Evolutionary conservation across 2,888 invertebrate species (phyloP).

Genomic region (Merodon equestris): DNA sequence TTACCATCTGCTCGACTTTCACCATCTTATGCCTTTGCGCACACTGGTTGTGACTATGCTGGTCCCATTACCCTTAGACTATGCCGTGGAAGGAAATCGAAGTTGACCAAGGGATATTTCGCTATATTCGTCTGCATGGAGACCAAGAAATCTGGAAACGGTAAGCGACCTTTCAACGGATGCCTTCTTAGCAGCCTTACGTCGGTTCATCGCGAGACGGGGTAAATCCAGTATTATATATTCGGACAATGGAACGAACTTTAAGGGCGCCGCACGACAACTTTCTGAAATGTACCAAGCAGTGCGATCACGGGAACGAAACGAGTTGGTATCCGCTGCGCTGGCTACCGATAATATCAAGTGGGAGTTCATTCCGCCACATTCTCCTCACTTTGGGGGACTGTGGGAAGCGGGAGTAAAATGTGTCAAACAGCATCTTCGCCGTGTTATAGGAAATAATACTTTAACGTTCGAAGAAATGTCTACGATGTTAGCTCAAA

Average conservation of each 20-base stretch:
- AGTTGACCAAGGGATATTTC: conserved; percentile 38
- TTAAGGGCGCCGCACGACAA: conserved; percentile 46
- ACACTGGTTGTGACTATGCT: conserved; percentile 40
- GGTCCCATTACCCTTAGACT: conserved; percentile 41
- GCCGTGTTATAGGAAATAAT: neutral
- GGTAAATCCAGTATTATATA: conserved; percentile 44
- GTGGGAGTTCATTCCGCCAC: conserved; percentile 61
- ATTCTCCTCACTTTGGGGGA: conserved; percentile 53
- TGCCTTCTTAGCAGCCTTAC: conserved; percentile 51
- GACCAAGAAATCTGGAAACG: conserved; percentile 42
- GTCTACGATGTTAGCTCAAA: conserved; percentile 44
- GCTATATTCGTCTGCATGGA: conserved; percentile 48
- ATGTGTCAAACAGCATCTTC: conserved; percentile 56
- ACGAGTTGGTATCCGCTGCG: conserved; percentile 27
- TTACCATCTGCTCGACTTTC: conserved; percentile 27
- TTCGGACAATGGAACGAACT: conserved; percentile 61
- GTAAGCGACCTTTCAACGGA: conserved; percentile 43
- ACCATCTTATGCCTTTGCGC: conserved; percentile 26
- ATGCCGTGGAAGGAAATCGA: conserved; percentile 27
- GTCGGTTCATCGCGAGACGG: conserved; percentile 42
- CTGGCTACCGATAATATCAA: conserved; percentile 41
- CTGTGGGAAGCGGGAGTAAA: conserved; percentile 59
- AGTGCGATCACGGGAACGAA: conserved; percentile 28
- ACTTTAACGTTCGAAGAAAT: conserved; percentile 53
- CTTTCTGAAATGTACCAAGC: conserved; percentile 38